Base-by-base conservation (phyloP, 2,113 vertebrate species). In the Apteryx owenii region DNA sequence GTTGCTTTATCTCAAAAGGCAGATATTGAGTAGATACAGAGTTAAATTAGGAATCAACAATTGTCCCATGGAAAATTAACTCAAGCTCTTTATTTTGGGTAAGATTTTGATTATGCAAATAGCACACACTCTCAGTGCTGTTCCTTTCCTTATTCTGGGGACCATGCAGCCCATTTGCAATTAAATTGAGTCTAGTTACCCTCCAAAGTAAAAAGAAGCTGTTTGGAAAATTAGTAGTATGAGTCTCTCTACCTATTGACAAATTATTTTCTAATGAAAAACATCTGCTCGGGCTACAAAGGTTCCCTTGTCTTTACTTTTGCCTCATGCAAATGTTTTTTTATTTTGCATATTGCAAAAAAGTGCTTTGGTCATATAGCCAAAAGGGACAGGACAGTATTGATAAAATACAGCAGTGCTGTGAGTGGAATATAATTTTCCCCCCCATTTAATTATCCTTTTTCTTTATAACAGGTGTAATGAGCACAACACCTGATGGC, bases 261-360 rank as follows among this genome's bases (percentile, higher is more conserved):
- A 95, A 96, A 97, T 97, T 81, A 96, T 96, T 97, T 96, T 68
- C 93, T 93, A 96, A 97, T 97, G 96, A 79, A 96, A 94, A 97
- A 93, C 95, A 97, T 96, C 96, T 96, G 96, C 92, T 97, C 40
- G 3, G 87, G 93, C 93, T 92, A 25, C 6, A 58, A 86, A 80
- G 94, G 85, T 91, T 97, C 85, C 51, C 84, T 92, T 29, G 1
- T 81, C 93, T 88, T 96, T 66, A 72, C 88, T 89, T 81, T 54
- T 1, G 4, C 93, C 76, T 79, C 61, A 54, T 86, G 95, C 90
- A 94, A 58, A 93, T 58, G 31, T 56, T 19, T 51, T 51, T 95
- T 92, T 79, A 46, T 79, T 93, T 83, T 25, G 42, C 93, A 92
- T 81, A 72, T 68, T 88, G 78, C 75, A 82, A 50, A 62, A 73